Base-by-base conservation (phyloP, 2,113 vertebrate genomes). In the Himantopus leucocephalus region DNA sequence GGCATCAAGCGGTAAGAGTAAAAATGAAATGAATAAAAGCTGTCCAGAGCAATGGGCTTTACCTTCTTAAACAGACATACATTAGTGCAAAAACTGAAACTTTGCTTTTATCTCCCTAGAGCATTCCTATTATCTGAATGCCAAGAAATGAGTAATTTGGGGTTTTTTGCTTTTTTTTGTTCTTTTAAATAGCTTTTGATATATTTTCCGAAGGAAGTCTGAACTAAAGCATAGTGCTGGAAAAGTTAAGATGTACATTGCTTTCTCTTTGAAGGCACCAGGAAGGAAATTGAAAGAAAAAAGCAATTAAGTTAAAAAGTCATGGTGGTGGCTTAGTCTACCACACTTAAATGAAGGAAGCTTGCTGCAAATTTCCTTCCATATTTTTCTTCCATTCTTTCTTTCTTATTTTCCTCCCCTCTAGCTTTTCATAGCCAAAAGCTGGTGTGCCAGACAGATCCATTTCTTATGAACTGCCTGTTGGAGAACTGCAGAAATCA, bases 121-220 rank as follows among this genome's bases (percentile, higher is more conserved):
- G 53, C 30, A 39, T 79, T 91, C 70, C 37, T 95, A 9, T 83
- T 90, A 52, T 70, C 37, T 47, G 80, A 82, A 67, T 63, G 89
- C 93, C 95, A 95, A 94, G 89, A 67, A 96, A 75, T 94, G 6
- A 95, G 43, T 91, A 64, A 81, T 71, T 89, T n/a, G 18, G 29
- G 50, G 5, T 12, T 3, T 35, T 37, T 92, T 56, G 39, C 89
- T 55, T 35, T 76, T 82, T 89, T 92, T 87, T 4, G 0, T 81
- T 81, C 71, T 91, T 89, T n/a, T 58, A 52, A 91, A 55, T 81
- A 92, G 91, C 68, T 91, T 95, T 39, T 67, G 55, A 83, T 70
- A 62, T 86, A 5, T 91, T 90, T 92, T 92, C 73, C 22, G 74
- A 81, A 87, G 83, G 88, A 90, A 94, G 76, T 17, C 72, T 86